Base-by-base conservation (phyloP, 2,797 vertebrate species). In the Cossypha dichroa region DNA sequence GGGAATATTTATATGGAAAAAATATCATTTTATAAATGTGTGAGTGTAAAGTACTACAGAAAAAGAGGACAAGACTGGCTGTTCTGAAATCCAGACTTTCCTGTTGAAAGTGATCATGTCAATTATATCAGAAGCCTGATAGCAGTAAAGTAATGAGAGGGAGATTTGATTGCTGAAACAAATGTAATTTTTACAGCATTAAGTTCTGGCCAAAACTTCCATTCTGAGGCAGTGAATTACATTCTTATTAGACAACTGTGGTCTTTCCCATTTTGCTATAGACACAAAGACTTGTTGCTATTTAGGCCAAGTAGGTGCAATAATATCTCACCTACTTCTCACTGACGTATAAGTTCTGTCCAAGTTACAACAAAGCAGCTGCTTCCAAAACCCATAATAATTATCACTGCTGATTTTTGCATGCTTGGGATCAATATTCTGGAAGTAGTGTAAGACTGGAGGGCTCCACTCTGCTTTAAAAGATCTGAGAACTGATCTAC, bases 111-210 rank as follows among this genome's bases (percentile, higher is more conserved):
- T 21, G 41, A 87, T 93, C 34, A 4, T 41, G 70, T 85, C 85
- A 90, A 46, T 95, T 96, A 67, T 72, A 76, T 85, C 36, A 1
- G 75, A 85, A 76, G 41, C 73, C 54, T 58, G 43, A 85, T 51
- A 88, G 72, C 55, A 70, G 72, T 81, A 92, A 81, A 75, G 75
- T 92, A 79, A 94, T 34, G 75, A 94, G 96, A 90, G 70, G 68
- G 73, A 89, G 75, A 79, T 93, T 77, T 82, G 85, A 95, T 94
- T 96, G 93, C 92, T 90, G 87, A 85, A 91, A 90, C 75, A 94
- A 96, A 95, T 91, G 81, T 72, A 46, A 94, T 95, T 96, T 97
- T 81, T 60, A 77, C 73, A 70, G 87, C 83, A 60, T 93, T 93
- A 85, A 87, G 60, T 85, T 88, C 73, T 68, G 86, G 43, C 62